phyloP scores from a whole-genome alignment of 2,113 vertebrate genomes.

The Gobius niger region DNA sequence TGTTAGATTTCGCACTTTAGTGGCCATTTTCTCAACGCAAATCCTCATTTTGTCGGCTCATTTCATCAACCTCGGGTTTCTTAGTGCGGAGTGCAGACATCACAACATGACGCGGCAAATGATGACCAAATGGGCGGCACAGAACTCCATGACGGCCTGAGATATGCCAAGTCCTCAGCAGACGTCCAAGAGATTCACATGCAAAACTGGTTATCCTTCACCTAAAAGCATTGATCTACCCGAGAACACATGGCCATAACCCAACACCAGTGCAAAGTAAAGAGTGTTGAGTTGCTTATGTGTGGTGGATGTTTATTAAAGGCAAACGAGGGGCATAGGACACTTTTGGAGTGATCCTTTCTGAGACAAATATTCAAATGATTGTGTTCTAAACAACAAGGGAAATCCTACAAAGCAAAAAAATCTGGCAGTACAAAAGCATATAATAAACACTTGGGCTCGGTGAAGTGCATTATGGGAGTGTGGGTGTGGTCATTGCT shows the following conservation, averaged over 20 bases:
- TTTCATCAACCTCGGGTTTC: not conserved
- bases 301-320: no score
- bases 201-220: no score
- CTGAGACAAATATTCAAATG: no score
- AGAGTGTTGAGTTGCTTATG: no score
- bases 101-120: slow-evolving; percentile 15
- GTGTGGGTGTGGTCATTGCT: slow-evolving; percentile 69
- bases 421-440: slow-evolving; percentile 28
- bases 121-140: not conserved
- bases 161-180: not conserved
- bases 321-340: no score
- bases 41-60: not conserved
- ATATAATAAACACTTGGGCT: slow-evolving; percentile 23
- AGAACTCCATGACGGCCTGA: not conserved
- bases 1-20: slow-evolving; percentile 72
- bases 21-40: slow-evolving; percentile 17
- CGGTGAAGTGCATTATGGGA: slow-evolving; percentile 57
- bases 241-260: no score
- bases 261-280: no score
- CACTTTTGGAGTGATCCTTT: no score
- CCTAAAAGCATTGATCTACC: no score
- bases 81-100: not conserved
- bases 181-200: not conserved
- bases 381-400: not conserved
- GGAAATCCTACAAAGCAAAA: not conserved